A percentile compares a stretch with the other conserved stretches of the same genome.
phyloP scores from a whole-genome alignment of 2,797 vertebrate species.

The Sebastes reedi region DNA sequence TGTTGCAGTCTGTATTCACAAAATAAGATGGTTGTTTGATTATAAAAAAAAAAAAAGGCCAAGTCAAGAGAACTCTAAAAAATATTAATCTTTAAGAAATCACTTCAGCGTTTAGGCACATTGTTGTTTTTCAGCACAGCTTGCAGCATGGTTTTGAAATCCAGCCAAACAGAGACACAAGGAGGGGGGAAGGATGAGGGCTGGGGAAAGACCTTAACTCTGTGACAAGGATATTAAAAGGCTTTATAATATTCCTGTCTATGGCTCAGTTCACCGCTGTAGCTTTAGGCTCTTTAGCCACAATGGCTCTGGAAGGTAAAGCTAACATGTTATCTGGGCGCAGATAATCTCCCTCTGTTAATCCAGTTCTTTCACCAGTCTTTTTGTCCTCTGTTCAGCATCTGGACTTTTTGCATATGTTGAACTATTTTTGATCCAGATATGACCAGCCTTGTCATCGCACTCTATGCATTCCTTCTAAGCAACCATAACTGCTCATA shows the following conservation, averaged over 20 bases:
- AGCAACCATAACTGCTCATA: background rate
- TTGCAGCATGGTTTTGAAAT: constrained; percentile 36
- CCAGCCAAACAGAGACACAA: constrained; percentile 31
- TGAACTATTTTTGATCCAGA: background rate
- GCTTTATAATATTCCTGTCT: constrained; percentile 41
- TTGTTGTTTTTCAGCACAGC: constrained; percentile 45
- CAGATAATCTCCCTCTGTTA: constrained; percentile 38
- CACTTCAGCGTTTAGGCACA: constrained; percentile 10
- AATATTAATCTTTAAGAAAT: constrained; percentile 20
- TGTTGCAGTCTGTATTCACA: constrained; percentile 1
- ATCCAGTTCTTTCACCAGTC: constrained; percentile 16
- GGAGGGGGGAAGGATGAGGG: background rate
- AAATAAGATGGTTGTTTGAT: constrained; percentile 28
- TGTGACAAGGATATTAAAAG: constrained; percentile 52
- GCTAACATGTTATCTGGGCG: constrained; percentile 50
- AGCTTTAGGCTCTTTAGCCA: constrained; percentile 48
- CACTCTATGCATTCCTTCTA: background rate
- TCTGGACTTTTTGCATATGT: background rate
- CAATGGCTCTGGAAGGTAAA: constrained; percentile 60
- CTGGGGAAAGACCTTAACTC: constrained; percentile 39
- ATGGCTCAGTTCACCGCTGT: constrained; percentile 29
- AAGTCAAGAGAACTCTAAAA: constrained; percentile 13
- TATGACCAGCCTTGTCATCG: background rate
- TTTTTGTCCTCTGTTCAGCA: constrained; percentile 13
- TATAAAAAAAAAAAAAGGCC: constrained; percentile 9